Evolutionary conservation across 2,888 invertebrate species (phyloP), one percentile per base, ranked within the genome.

Genomic region (Allolobophora icterica): DNA sequence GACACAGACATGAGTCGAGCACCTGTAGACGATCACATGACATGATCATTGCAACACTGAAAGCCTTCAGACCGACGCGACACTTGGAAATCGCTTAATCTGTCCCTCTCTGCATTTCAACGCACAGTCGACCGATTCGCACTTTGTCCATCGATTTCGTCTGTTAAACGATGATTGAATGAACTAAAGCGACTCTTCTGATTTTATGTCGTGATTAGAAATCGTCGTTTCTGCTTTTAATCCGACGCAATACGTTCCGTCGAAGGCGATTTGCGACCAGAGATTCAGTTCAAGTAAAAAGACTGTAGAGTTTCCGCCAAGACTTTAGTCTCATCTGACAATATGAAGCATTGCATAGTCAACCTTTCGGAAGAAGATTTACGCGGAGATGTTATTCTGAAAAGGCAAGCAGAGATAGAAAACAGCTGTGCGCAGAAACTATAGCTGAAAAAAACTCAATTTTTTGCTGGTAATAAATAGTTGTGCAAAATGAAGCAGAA

Each of bases 1-100:
- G 87, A 52, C 89, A 90, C 38, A 92, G 91, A 15, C 87, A 33
- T 11, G 89, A 89, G 84, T 92, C 92, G 2, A 87, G 24, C 2
- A 38, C 35, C 33, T 91, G 91, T 3, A 58, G 58, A 58, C 58
- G 3, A 24, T 58, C 24, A 30, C 58, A 58, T 30, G 30, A 58
- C 5, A 24, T 58, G 58, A 58, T 58, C 58, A 58, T 58, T 30
- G 58, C 58, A 30, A 58, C 52, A 52, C 15, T 2, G 19, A 52
- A 17, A 3, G 52, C 52, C 4, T 58, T 30, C 17, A 58, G 58
- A 58, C 30, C 30, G 24, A 58, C 13, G 11, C 1, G 30, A 4
- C 58, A 30, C 2, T 30, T 24, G 58, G 58, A 58, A 58, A 58
- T 11, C 30, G 30, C 5, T 13, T 58, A 24, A 24, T 30, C 30